phyloP scores from a whole-genome alignment of 92 coral and sea anemone genomes.

The Palythoa caribaeorum region DNA sequence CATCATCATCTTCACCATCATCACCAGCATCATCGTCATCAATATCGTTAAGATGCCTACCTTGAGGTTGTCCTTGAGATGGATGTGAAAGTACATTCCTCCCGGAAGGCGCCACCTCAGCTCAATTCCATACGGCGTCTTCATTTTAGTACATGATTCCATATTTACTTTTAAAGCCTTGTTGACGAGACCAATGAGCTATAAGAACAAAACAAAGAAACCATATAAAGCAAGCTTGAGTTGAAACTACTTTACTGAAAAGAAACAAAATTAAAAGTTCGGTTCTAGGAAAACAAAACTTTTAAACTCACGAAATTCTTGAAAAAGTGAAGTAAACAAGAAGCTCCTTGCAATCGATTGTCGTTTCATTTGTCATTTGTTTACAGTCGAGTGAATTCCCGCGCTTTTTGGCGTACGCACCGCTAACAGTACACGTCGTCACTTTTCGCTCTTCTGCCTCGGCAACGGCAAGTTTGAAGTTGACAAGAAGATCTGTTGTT shows the following conservation, averaged over 20 bases:
- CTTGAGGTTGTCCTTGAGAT: constrained; percentile 90
- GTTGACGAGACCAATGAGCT: constrained; percentile 80
- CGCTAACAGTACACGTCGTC: no score
- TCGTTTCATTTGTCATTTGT: no score
- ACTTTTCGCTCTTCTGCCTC: no score
- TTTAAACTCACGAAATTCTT: no score
- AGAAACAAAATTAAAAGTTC: neutral
- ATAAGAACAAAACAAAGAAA: neutral
- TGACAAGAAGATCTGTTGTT: no score
- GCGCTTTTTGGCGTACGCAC: no score
- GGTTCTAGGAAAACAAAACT: no score
- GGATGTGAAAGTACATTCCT: constrained; percentile 93
- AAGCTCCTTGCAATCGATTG: no score
- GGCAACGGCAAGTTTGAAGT: no score
- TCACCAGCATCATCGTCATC: neutral
- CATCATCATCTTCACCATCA: neutral
- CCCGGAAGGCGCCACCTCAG: constrained; percentile 95
- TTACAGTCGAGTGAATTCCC: no score
- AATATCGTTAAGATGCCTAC: constrained; percentile 38
- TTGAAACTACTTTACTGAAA: neutral
- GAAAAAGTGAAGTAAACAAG: no score
- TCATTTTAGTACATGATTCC: constrained; percentile 72
- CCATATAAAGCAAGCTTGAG: neutral
- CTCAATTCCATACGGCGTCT: constrained; percentile 97
- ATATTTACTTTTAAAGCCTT: constrained; percentile 81